phyloP scores from a whole-genome alignment of 2,888 invertebrate species.

The Zelleria hepariella region DNA sequence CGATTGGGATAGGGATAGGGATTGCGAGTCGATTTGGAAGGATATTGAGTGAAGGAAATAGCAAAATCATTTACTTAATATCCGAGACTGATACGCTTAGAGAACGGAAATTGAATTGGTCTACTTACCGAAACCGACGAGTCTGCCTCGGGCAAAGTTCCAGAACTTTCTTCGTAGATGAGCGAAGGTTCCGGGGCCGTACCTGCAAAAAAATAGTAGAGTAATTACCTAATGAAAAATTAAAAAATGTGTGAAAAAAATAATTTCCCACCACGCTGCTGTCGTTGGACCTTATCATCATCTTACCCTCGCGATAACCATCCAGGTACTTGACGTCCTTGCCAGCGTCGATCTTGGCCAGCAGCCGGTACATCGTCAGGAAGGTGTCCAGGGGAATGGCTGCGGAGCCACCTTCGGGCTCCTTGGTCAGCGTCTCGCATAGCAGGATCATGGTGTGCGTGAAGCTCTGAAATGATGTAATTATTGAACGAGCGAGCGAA shows the following conservation, averaged over 20 bases:
- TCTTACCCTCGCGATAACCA: conserved; percentile 49
- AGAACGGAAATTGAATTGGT: too few relatives aligned
- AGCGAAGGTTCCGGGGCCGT: not conserved
- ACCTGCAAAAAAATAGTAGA: too few relatives aligned
- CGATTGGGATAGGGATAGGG: too few relatives aligned
- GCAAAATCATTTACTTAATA: too few relatives aligned
- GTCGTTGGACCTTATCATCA: not conserved
- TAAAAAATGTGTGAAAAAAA: too few relatives aligned
- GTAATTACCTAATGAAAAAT: too few relatives aligned
- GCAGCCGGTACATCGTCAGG: conserved; percentile 69
- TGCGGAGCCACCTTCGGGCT: conserved; percentile 87
- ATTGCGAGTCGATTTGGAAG: too few relatives aligned
- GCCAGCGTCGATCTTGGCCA: conserved; percentile 73
- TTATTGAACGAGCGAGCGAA: not conserved
- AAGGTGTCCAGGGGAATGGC: conserved; percentile 78
- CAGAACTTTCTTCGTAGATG: not conserved
- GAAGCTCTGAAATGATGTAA: conserved; percentile 65
- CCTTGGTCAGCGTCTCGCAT: conserved; percentile 85
- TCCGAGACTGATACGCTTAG: too few relatives aligned
- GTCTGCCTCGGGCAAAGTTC: not conserved
- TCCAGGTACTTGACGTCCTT: conserved; percentile 44
- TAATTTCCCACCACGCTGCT: too few relatives aligned
- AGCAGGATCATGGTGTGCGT: conserved; percentile 84
- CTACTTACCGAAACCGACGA: not conserved
- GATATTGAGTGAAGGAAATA: too few relatives aligned